These are phyloP conservation scores for Microctenopoma lineatum DNA, from an alignment of 2,797 vertebrate genomes.

Conservation along the genomic window DNA sequence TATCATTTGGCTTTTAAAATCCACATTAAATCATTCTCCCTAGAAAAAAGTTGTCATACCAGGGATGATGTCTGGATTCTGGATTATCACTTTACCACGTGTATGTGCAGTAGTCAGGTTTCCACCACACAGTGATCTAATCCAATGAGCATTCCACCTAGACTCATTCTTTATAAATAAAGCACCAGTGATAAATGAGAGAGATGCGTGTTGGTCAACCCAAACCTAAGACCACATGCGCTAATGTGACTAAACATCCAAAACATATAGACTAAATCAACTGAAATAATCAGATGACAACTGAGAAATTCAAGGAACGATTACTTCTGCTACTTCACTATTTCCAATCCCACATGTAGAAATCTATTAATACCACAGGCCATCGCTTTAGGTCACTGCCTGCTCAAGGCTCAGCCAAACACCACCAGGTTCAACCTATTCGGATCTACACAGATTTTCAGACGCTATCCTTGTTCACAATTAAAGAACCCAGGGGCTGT, in stretches of 20 bases:
- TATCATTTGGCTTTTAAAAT: neutral
- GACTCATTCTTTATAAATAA: conserved; percentile 12
- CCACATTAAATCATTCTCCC: neutral
- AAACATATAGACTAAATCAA: neutral
- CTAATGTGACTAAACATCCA: neutral
- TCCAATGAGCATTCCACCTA: neutral
- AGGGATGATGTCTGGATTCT: conserved; percentile 5
- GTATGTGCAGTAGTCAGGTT: neutral
- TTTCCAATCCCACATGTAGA: conserved; percentile 25
- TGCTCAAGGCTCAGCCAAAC: conserved; percentile 40
- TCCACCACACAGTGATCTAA: conserved; percentile 4
- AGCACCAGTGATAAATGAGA: neutral
- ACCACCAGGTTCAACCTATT: conserved; percentile 48
- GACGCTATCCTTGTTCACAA: conserved; percentile 30
- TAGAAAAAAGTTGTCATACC: neutral
- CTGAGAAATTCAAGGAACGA: neutral
- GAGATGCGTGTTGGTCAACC: neutral
- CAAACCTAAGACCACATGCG: neutral
- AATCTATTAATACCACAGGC: conserved; percentile 16
- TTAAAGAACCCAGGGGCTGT: conserved; percentile 34
- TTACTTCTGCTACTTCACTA: neutral
- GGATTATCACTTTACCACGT: neutral
- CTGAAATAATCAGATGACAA: neutral
- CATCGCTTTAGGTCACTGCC: conserved; percentile 6
- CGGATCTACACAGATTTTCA: conserved; percentile 46